Evolutionary conservation across 2,113 vertebrate species (phyloP).

Genomic region (Hoplias malabaricus): DNA sequence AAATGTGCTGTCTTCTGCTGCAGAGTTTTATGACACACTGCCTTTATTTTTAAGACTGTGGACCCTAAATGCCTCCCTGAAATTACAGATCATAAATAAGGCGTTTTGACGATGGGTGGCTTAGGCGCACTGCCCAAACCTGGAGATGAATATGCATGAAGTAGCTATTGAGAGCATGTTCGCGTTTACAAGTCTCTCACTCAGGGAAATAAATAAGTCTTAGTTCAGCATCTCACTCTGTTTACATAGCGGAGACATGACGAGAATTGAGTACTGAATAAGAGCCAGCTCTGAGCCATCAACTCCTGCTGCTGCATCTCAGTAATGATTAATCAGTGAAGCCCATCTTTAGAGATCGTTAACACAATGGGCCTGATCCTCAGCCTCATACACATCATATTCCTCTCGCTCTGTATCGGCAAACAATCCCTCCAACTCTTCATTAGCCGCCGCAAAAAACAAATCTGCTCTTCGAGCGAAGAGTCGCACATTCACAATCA

Average conservation of each 20-base stretch:
- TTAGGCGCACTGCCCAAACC: neutral
- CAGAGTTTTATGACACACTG: neutral
- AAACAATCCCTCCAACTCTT: constrained; percentile 55
- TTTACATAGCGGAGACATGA: neutral
- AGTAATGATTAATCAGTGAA: constrained; percentile 9
- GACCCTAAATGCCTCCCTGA: neutral
- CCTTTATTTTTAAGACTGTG: neutral
- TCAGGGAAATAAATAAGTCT: neutral
- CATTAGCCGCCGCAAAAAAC: constrained; percentile 49
- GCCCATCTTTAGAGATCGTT: neutral
- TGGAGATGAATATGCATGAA: neutral
- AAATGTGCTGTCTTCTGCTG: too few relatives aligned
- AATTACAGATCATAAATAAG: neutral
- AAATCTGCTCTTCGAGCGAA: constrained; percentile 60
- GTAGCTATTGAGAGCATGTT: neutral
- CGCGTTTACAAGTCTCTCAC: neutral
- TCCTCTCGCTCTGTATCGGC: constrained; percentile 38
- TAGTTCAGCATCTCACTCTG: neutral
- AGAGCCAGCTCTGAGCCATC: neutral
- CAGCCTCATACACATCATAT: constrained; percentile 7
- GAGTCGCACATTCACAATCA: constrained; percentile 61
- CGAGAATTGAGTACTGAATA: neutral
- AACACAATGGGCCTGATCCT: neutral
- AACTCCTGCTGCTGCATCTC: neutral
- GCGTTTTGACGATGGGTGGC: neutral